Evolutionary conservation across 2,797 vertebrate species (phyloP), one percentile per base, ranked within the genome.

Genomic region (Takifugu ocellatus): DNA sequence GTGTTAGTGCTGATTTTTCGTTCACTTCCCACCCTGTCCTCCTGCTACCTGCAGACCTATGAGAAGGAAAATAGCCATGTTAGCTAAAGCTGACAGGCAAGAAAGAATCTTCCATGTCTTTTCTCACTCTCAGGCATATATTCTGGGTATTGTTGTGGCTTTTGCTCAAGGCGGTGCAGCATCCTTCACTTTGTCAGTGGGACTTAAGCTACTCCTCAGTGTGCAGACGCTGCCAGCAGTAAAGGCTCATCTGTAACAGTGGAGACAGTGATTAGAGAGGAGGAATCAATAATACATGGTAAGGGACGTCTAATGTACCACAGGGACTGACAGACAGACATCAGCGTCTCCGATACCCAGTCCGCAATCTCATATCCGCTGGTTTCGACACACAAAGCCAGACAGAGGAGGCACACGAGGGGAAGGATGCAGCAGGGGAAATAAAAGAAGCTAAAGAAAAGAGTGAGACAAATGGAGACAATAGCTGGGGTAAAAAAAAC

Each of bases 281-380:
- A 61, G 62, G 70, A 83, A 91, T 92, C 88, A 90, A 92, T 92
- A 91, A 91, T 90, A 91, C 87, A 91, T 91, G 86, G 78, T 82
- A 81, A 86, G 88, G 86, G 87, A 84, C 60, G 66, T 64, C 83
- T 91, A 91, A 91, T 92, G 90, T 88, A 90, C 90, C 85, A 73
- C 80, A 81, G 88, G 89, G 90, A 89, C 87, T 46, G 65, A 74
- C 68, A 76, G 79, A 78, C 73, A 81, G 82, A 78, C 77, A 77
- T 63, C 54, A 49, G 70, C 51, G 78, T 79, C 78, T 81, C 79
- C 47, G 60, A 76, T 83, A 73, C 72, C 74, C 68, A 71, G 55
- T 75, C 57, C 21, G 12, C 64, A 61, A 49, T 81, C 86, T 87
- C 74, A 78, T 78, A 86, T 83, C 77, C 66, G 68, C 75, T 68